Base-by-base conservation (phyloP, 1,140 invertebrate species). In the Philopotamus ludificatus region DNA sequence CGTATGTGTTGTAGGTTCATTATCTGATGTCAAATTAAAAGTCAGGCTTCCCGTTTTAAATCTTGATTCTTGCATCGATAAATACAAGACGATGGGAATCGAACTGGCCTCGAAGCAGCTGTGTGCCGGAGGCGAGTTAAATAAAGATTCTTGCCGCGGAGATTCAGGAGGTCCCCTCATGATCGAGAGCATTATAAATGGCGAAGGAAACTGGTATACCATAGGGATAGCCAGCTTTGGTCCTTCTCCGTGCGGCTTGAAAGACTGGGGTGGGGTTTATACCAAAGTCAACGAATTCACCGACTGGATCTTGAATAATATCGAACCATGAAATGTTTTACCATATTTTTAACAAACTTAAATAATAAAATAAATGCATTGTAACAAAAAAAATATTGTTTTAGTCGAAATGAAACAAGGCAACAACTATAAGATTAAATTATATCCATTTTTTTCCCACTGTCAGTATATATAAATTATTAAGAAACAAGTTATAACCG, bases 211-310 rank as follows among this genome's bases (percentile, higher is more conserved):
- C 73, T 66, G 58, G 63, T 73, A 73, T 45, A 62, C 74, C 0
- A 74, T 82, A 1, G 90, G 89, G 0, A 74, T 92, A 1, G 88
- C 90, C 0, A 91, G 89, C 0, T 90, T 89, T 74, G 93, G 93
- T 0, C 86, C 87, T 0, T 81, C 83, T 0, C 83, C 84, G 0
- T 93, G 91, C 70, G 90, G 88, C 0, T 81, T 84, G 15, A 69
- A 73, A 9, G 85, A 84, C 1, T 87, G 85, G 82, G 89, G 90
- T 0, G 89, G 89, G 1, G 85, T 93, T 2, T 93, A 93, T 71
- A 91, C 90, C 0, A 82, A 83, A 49, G 86, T 92, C 0, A 76
- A 79, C 0, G 74, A 83, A 15, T 92, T 84, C 65, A 72, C 86
- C 0, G 81, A 86, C 22, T 92, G 91, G 90, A 89, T 92, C 54